Percentiles rank a stretch among this genome's conserved stretches.
phyloP scores from a whole-genome alignment of 1,140 invertebrate genomes.

The Tetragnatha versicolor region DNA sequence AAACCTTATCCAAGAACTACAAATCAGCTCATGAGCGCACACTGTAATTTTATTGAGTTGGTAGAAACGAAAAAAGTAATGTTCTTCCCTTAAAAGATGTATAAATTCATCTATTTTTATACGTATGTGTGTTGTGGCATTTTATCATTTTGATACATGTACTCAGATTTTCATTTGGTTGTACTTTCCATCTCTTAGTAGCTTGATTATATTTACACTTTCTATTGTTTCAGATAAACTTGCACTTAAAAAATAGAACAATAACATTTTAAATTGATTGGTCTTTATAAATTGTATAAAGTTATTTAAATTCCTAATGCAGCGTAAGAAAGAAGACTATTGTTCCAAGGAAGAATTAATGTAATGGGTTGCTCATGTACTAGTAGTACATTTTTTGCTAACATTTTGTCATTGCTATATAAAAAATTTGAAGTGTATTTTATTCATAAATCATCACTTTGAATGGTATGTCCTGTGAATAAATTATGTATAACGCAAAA shows the following conservation, averaged over 20 bases:
- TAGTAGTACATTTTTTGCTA: conserved; percentile 17
- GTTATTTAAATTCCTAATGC: background rate
- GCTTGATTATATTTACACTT: no score
- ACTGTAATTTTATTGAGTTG: conserved; percentile 16
- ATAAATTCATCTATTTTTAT: conserved; percentile 46
- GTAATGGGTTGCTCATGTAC: conserved; percentile 10
- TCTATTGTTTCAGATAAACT: no score
- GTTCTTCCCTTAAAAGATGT: conserved; percentile 35
- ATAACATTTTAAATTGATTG: no score
- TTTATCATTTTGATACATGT: conserved; percentile 28
- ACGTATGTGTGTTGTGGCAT: conserved; percentile 8
- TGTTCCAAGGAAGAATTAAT: background rate
- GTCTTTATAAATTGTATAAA: no score
- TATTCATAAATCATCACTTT: conserved; percentile 9
- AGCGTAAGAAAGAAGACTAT: background rate
- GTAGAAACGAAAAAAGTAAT: background rate
- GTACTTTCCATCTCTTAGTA: no score
- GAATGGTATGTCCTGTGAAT: conserved; percentile 30
- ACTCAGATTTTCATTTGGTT: no score
- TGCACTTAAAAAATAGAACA: no score
- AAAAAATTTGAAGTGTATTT: conserved; percentile 25
- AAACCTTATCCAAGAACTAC: no score
- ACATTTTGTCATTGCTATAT: conserved; percentile 7
- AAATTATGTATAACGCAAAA: background rate
- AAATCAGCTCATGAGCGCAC: conserved; percentile 25